Conservation (phyloP, 2,888 invertebrate species). For the Encarsia formosa region DNA sequence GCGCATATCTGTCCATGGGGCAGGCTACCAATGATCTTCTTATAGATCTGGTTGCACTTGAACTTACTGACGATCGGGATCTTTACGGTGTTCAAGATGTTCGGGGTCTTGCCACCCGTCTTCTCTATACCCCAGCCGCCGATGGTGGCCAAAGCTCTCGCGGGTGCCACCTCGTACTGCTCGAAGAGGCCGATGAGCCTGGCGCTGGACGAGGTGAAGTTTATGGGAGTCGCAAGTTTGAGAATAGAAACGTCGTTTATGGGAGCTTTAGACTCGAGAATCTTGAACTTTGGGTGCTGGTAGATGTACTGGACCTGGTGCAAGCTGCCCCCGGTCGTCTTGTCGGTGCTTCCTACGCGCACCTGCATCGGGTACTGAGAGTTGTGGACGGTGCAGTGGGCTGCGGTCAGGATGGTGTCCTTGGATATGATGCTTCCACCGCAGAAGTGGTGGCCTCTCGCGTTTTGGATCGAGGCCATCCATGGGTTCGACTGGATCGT, state of each 20-base stretch:
- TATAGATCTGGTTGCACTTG: neutral
- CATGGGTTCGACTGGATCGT: conserved; percentile 53
- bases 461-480: conserved; percentile 51
- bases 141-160: neutral
- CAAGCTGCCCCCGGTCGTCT: neutral
- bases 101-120: neutral
- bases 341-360: neutral
- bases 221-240: neutral
- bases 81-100: neutral
- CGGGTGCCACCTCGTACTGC: neutral
- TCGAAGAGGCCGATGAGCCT: neutral
- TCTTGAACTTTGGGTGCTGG: neutral
- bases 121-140: neutral
- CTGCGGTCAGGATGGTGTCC: conserved; percentile 57
- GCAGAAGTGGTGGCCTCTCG: conserved; percentile 54
- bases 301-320: neutral
- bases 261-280: neutral
- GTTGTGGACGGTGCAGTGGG: conserved; percentile 54
- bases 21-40: neutral
- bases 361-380: conserved; percentile 10
- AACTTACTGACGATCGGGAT: neutral
- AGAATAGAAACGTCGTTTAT: neutral
- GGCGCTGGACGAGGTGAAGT: neutral
- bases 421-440: conserved; percentile 56
- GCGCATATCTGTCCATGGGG: neutral